phyloP scores from a whole-genome alignment of 2,888 invertebrate genomes.

The Lochmaea crataegi region DNA sequence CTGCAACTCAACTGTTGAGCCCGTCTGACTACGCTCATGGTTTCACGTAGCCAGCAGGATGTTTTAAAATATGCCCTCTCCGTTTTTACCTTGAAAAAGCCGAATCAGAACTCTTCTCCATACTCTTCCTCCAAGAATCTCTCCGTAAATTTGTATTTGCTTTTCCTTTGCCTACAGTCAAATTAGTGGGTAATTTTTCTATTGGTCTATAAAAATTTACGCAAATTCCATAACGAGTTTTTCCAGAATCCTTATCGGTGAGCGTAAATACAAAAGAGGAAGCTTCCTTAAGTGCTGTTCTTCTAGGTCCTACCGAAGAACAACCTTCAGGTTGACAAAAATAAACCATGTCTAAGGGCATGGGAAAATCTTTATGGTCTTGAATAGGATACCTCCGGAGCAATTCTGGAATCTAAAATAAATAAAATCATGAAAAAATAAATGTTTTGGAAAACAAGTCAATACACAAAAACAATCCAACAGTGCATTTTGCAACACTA shows the following conservation, averaged over 20 bases:
- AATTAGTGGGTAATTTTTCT: constrained; percentile 69
- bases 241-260: constrained; percentile 98
- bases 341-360: constrained; percentile 98
- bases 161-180: constrained; percentile 61
- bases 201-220: constrained; percentile 97
- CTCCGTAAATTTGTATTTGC: constrained; percentile 76
- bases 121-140: constrained; percentile 91
- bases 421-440: too few relatives aligned
- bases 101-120: constrained; percentile 92
- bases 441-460: too few relatives aligned
- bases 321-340: constrained; percentile 99
- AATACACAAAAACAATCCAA: too few relatives aligned
- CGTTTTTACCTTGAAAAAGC: constrained; percentile 85
- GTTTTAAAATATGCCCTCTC: not conserved
- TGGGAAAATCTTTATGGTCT: constrained; percentile 96
- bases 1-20: too few relatives aligned
- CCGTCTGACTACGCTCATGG: too few relatives aligned
- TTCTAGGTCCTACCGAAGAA: constrained; percentile 88
- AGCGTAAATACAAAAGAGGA: constrained; percentile 98
- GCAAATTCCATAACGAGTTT: constrained; percentile 95
- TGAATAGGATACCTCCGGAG: constrained; percentile 94
- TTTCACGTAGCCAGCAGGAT: too few relatives aligned
- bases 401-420: constrained; percentile 86
- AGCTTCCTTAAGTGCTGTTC: constrained; percentile 86
- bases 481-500: too few relatives aligned